Percentiles rank a stretch among this genome's conserved stretches.
Conservation (phyloP, 1,140 invertebrate genomes). For the Tetragnatha versicolor region DNA sequence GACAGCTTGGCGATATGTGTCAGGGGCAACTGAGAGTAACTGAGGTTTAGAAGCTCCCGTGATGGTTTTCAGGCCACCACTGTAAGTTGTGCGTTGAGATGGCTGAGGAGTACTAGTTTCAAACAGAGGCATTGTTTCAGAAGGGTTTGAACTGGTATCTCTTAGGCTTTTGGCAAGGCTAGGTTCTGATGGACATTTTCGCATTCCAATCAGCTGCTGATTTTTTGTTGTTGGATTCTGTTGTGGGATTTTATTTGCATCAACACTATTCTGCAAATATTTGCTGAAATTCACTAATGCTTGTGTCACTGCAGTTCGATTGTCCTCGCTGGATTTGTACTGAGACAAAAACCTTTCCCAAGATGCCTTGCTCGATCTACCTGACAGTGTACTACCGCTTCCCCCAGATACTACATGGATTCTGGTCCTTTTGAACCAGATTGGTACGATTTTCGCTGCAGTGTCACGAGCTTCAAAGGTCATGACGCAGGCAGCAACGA, state of each 20-base stretch:
- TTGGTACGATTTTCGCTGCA: conserved; percentile 54
- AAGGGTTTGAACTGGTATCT: conserved; percentile 27
- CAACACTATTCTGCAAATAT: conserved; percentile 47
- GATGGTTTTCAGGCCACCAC: conserved; percentile 42
- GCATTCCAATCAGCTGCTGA: conserved; percentile 7
- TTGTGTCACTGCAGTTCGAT: conserved; percentile 45
- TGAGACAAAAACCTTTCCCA: conserved; percentile 52
- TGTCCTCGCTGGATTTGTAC: conserved; percentile 30
- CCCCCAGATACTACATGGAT: conserved; percentile 44
- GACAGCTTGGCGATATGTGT: conserved; percentile 48
- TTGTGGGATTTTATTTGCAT: conserved; percentile 42
- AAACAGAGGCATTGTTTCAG: conserved; percentile 32
- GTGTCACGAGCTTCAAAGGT: conserved; percentile 79
- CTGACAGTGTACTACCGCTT: conserved; percentile 43
- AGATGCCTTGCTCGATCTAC: conserved; percentile 47
- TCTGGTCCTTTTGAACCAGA: conserved; percentile 47
- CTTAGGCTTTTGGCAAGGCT: conserved; percentile 25
- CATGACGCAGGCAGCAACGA: conserved; percentile 92
- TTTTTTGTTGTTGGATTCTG: background rate
- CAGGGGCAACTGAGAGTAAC: conserved; percentile 38
- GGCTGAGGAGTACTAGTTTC: conserved; percentile 53
- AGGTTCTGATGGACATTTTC: conserved; percentile 56
- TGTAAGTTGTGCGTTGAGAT: conserved; percentile 41
- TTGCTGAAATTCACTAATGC: conserved; percentile 52
- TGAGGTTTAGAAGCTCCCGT: conserved; percentile 36